Evolutionary conservation across 2,797 vertebrate species (phyloP), one percentile per base, ranked within the genome.

Genomic region (Mareca strepera): DNA sequence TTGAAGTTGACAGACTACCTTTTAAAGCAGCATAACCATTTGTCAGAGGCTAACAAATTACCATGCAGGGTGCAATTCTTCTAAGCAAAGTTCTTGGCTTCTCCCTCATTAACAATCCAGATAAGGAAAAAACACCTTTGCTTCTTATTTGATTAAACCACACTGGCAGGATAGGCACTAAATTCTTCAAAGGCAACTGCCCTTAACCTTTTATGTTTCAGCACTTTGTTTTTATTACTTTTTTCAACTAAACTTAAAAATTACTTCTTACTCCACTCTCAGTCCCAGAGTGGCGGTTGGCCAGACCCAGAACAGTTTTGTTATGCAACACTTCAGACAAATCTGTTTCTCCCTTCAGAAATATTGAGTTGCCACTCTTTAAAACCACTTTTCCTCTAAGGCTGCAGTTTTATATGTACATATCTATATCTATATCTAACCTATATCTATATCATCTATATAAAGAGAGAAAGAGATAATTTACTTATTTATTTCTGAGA

Each of bases 61-160:
- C 86, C 28, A 88, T 92, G 72, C 77, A 92, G 64, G 56, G 59
- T 60, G 55, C 83, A 93, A 48, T 92, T 95, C 82, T 95, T 82
- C 82, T 94, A 96, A 94, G 84, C 39, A 91, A 95, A 95, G 82
- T 0, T 1, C 35, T 91, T 46, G 43, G 37, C 21, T 96, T 96
- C 48, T 90, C 41, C 14, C 29, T 90, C 28, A 86, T 93, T 95
- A 95, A 52, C 66, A 94, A 94, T 96, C 64, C 70, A 81, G 92
- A 83, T 95, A 95, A 80, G 41, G 60, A 93, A 93, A 93, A 73
- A 93, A 73, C 48, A 90, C 84, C 82, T 96, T 95, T 13, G 2
- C 82, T 94, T 94, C 92, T 90, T 75, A 85, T 96, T 97, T 96
- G 59, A 86, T 94, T 95, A 96, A 96, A 90, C 44, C 62, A 91